A percentile compares a stretch with the other conserved stretches of the same genome.
Conservation (phyloP, 2,797 vertebrate genomes). For the Nannoperca australis region DNA sequence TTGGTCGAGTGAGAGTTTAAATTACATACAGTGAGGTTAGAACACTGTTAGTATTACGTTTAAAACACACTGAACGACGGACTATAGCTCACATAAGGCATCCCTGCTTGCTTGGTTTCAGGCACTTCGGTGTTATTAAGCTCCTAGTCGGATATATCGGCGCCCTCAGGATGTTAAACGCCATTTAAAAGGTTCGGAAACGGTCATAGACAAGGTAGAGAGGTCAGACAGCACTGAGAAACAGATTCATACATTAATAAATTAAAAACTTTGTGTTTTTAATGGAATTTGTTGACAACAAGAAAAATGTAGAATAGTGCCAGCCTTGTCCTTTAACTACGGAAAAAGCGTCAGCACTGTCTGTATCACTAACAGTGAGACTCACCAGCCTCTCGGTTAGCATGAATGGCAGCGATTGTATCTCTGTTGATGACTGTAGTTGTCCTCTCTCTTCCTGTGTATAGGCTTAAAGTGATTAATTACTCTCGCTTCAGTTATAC, state of each 20-base stretch:
- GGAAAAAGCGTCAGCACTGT: neutral
- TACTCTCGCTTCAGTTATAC: constrained; percentile 50
- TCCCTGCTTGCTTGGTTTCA: neutral
- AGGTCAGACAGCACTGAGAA: neutral
- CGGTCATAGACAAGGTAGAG: neutral
- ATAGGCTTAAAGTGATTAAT: constrained; percentile 52
- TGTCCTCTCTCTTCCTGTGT: constrained; percentile 54
- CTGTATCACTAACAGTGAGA: constrained; percentile 31
- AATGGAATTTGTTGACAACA: neutral
- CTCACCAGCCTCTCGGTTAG: constrained; percentile 28
- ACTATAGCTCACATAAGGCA: neutral
- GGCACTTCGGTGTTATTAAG: neutral
- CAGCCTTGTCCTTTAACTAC: constrained; percentile 22
- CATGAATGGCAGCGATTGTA: constrained; percentile 71
- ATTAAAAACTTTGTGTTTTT: neutral
- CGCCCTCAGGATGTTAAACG: neutral
- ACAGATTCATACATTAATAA: neutral
- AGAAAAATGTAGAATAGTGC: neutral
- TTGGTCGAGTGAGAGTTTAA: neutral
- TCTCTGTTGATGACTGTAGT: constrained; percentile 57
- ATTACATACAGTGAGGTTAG: neutral
- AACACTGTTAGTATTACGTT: neutral
- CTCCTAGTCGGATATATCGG: neutral
- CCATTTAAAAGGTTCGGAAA: neutral
- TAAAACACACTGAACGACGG: neutral